Evolutionary conservation across 1,140 invertebrate genomes (phyloP).

Genomic region (Lepidostoma basale): DNA sequence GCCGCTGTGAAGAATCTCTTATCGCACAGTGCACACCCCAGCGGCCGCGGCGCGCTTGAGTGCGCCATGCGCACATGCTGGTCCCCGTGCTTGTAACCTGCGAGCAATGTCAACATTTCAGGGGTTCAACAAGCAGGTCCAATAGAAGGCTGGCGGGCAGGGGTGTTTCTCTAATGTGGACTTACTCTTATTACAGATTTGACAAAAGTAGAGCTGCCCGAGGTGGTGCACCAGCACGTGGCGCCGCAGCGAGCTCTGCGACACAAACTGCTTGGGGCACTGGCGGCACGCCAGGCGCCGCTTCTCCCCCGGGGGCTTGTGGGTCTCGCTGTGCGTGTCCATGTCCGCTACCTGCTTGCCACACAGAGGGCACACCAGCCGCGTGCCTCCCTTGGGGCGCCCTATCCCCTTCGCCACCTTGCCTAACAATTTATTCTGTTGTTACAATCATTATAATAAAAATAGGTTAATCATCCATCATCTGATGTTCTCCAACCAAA

Average conservation of each 20-base stretch:
- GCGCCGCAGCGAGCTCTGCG: background rate
- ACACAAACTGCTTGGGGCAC: slow-evolving; percentile 7
- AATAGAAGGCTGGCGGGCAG: background rate
- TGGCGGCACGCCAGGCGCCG: background rate
- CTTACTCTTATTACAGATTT: slow-evolving; percentile 11
- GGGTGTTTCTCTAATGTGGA: background rate
- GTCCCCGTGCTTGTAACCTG: slow-evolving; percentile 35
- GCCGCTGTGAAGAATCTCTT: slow-evolving; percentile 14
- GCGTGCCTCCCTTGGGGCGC: background rate
- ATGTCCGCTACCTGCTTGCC: slow-evolving; percentile 8
- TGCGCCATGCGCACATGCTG: slow-evolving; percentile 33
- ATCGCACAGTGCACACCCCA: slow-evolving; percentile 6
- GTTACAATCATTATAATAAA: background rate
- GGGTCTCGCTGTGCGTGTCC: background rate
- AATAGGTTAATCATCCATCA: too few relatives aligned
- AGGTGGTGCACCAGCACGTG: slow-evolving; percentile 5
- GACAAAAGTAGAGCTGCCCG: background rate
- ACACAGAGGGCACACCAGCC: background rate
- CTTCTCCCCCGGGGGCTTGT: background rate
- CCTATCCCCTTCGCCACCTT: background rate
- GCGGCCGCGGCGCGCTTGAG: slow-evolving; percentile 10
- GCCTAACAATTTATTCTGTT: background rate
- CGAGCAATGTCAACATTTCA: background rate
- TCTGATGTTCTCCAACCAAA: too few relatives aligned
- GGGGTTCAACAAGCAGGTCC: too few relatives aligned